Conservation (phyloP, 2,113 vertebrate species). For the Chiloscyllium plagiosum region DNA sequence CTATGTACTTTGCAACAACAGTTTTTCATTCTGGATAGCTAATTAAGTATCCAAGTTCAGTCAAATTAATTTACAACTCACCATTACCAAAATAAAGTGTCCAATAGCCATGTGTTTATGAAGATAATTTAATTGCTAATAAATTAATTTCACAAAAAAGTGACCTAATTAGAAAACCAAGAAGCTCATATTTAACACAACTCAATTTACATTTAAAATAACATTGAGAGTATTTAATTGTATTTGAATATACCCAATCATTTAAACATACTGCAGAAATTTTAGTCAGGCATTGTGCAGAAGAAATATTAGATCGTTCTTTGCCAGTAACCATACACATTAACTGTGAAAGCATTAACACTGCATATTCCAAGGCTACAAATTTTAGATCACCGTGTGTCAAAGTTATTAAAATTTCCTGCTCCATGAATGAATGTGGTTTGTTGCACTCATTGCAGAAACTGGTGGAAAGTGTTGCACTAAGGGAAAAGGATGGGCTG, state of each 20-base stretch:
- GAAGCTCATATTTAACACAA: slow-evolving; percentile 19
- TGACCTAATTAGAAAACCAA: slow-evolving; percentile 24
- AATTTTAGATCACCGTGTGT: background rate
- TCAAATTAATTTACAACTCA: slow-evolving; percentile 25
- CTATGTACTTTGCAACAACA: slow-evolving; percentile 24
- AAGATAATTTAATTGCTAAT: slow-evolving; percentile 32
- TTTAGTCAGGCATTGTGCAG: background rate
- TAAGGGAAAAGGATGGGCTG: background rate
- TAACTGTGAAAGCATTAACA: background rate
- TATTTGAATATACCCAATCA: background rate
- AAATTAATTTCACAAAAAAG: slow-evolving; percentile 26
- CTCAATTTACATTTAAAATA: slow-evolving; percentile 31
- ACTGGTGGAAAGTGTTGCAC: background rate
- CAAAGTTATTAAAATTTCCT: background rate
- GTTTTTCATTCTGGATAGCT: slow-evolving; percentile 32
- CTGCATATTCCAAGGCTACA: background rate
- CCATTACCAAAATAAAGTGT: slow-evolving; percentile 29
- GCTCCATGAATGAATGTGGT: background rate
- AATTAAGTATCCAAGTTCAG: slow-evolving; percentile 33
- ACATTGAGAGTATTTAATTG: background rate
- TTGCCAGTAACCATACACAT: background rate
- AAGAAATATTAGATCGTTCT: background rate
- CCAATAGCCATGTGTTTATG: slow-evolving; percentile 35
- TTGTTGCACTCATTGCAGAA: background rate
- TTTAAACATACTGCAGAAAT: background rate